A percentile compares a stretch with the other conserved stretches of the same genome.
Evolutionary conservation across 2,113 vertebrate species (phyloP).

Genomic region (Tenrec ecaudatus): DNA sequence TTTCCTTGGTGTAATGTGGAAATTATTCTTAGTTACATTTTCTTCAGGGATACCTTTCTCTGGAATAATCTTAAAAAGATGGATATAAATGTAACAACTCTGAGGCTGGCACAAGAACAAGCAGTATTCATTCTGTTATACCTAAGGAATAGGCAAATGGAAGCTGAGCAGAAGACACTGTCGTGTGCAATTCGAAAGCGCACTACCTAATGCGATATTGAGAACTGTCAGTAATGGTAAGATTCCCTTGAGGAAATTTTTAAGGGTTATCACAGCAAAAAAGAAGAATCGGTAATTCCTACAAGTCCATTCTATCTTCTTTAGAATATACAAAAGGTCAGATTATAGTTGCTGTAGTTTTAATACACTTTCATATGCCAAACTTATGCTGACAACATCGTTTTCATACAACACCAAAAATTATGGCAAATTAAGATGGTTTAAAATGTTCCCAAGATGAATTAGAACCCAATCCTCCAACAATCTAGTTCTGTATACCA

Average conservation of each 20-base stretch:
- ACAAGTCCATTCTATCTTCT: neutral
- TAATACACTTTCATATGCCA: neutral
- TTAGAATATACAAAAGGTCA: neutral
- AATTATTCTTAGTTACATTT: accelerated
- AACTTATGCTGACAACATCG: neutral
- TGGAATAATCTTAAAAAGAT: no score
- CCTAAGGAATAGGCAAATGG: no score
- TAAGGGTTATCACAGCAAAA: neutral
- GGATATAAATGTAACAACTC: no score
- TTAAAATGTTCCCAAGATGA: neutral
- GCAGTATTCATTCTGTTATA: no score
- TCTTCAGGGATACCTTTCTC: neutral
- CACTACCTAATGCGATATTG: neutral
- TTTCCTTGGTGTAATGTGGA: neutral
- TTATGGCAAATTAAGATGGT: neutral
- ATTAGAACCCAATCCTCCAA: neutral
- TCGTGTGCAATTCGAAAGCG: neutral
- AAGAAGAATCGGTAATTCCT: neutral
- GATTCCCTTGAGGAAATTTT: neutral
- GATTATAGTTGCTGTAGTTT: neutral
- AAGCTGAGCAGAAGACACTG: no score
- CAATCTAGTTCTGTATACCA: neutral
- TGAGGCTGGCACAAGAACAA: no score
- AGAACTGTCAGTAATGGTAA: neutral
- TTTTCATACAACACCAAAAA: neutral